phyloP scores from a whole-genome alignment of 2,113 vertebrate species.

The Coregonus clupeaformis region DNA sequence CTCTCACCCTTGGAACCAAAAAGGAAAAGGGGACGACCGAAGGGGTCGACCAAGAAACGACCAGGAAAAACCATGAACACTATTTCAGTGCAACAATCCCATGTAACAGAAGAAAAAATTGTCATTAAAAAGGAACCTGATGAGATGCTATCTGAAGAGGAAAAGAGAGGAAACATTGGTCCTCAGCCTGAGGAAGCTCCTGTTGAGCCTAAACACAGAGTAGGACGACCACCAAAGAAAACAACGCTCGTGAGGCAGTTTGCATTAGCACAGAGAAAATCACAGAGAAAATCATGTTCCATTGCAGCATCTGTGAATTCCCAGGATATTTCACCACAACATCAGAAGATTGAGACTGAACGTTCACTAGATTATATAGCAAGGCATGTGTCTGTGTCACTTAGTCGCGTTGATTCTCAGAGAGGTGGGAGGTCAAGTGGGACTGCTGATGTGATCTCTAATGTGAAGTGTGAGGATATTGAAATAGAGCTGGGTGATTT shows the following conservation, averaged over 20 bases:
- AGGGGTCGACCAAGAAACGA: constrained; percentile 41
- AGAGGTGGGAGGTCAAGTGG: not conserved
- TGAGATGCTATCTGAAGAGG: not conserved
- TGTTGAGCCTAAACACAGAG: constrained; percentile 13
- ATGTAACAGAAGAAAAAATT: constrained; percentile 1
- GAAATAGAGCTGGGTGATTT: constrained; percentile 35
- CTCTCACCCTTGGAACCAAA: constrained; percentile 11
- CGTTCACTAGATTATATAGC: not conserved
- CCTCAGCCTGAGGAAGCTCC: not conserved
- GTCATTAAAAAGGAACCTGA: not conserved
- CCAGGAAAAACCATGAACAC: too few species aligned
- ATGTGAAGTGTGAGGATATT: constrained; percentile 46
- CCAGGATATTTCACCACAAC: not conserved
- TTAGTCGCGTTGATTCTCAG: not conserved
- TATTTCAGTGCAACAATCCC: too few species aligned
- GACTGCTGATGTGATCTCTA: not conserved
- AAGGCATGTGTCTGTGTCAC: not conserved
- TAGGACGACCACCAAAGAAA: constrained; percentile 19
- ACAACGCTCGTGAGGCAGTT: not conserved
- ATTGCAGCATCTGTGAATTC: constrained; percentile 11
- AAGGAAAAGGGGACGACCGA: constrained; percentile 46
- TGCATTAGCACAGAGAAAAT: not conserved
- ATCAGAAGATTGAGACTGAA: not conserved
- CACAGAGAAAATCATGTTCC: not conserved
- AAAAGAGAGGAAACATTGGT: not conserved